Percentiles rank a stretch among this genome's conserved stretches.
phyloP scores from a whole-genome alignment of 2,888 invertebrate species.

The Brassicogethes aeneus region DNA sequence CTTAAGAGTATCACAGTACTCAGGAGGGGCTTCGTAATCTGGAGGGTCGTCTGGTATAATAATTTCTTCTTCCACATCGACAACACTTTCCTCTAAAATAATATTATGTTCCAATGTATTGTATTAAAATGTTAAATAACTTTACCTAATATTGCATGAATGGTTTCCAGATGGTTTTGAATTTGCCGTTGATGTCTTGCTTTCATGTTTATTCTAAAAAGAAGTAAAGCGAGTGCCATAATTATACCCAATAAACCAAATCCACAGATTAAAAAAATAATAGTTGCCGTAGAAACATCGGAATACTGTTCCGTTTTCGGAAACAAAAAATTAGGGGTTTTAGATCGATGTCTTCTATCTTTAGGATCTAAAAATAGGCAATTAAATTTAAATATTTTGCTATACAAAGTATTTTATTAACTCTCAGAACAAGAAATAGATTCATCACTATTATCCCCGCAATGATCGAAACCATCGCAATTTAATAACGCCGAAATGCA shows the following conservation, averaged over 20 bases:
- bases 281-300: constrained; percentile 55
- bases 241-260: constrained; percentile 48
- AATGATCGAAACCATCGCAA: constrained; percentile 70
- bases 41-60: constrained; percentile 55
- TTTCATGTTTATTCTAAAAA: constrained; percentile 54
- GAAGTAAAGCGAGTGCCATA: constrained; percentile 51
- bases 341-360: constrained; percentile 54
- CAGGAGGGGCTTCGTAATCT: constrained; percentile 61
- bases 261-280: constrained; percentile 55
- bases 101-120: too few species aligned
- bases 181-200: constrained; percentile 53
- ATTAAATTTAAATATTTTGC: constrained; percentile 1
- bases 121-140: constrained; percentile 1
- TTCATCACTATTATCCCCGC: constrained; percentile 66
- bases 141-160: constrained; percentile 57
- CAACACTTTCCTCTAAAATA: constrained; percentile 29
- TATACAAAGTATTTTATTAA: too few species aligned
- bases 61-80: constrained; percentile 40
- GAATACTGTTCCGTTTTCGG: constrained; percentile 58
- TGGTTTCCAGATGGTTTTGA: constrained; percentile 58
- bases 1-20: constrained; percentile 54
- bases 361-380: constrained; percentile 43
- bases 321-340: constrained; percentile 63
- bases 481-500: constrained; percentile 58
- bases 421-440: constrained; percentile 49